Evolutionary conservation across 2,888 invertebrate species (phyloP).

Genomic region (Drosophila atroscutellata): DNA sequence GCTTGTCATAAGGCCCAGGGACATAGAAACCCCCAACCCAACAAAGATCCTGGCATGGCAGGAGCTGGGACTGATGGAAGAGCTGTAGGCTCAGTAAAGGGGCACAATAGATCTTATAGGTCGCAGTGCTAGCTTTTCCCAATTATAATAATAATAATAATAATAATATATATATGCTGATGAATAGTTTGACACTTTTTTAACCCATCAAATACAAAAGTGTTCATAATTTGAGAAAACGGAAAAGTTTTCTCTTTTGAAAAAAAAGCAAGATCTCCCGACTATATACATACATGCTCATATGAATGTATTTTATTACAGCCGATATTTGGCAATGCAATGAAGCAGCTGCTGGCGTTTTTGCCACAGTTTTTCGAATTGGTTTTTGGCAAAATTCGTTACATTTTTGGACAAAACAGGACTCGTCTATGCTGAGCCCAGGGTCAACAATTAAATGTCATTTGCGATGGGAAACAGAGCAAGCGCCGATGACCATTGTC

Average conservation of each 20-base stretch:
- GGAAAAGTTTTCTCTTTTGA: background rate
- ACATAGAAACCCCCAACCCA: too few species aligned
- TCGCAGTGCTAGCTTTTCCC: too few species aligned
- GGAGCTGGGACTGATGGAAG: too few species aligned
- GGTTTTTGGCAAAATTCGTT: slow-evolving; percentile 57
- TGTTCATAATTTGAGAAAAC: background rate
- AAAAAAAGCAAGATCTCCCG: background rate
- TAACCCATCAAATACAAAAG: background rate
- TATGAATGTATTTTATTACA: background rate
- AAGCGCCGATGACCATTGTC: slow-evolving; percentile 38
- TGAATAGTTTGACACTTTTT: background rate
- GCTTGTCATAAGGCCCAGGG: too few species aligned
- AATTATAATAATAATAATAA: background rate
- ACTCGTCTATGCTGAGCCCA: slow-evolving; percentile 13
- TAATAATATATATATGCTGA: background rate
- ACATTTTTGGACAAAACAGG: slow-evolving; percentile 48
- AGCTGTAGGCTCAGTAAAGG: too few species aligned
- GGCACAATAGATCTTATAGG: too few species aligned
- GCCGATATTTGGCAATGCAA: background rate
- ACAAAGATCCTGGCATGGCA: too few species aligned
- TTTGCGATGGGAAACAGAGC: slow-evolving; percentile 62
- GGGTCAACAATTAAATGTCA: slow-evolving; percentile 80
- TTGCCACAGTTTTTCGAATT: slow-evolving; percentile 10
- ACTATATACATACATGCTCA: background rate
- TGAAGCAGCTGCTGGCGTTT: slow-evolving; percentile 49